Percentiles rank a stretch among this genome's conserved stretches.
phyloP scores from a whole-genome alignment of 2,888 invertebrate genomes.

The Exocentrus adspersus region DNA sequence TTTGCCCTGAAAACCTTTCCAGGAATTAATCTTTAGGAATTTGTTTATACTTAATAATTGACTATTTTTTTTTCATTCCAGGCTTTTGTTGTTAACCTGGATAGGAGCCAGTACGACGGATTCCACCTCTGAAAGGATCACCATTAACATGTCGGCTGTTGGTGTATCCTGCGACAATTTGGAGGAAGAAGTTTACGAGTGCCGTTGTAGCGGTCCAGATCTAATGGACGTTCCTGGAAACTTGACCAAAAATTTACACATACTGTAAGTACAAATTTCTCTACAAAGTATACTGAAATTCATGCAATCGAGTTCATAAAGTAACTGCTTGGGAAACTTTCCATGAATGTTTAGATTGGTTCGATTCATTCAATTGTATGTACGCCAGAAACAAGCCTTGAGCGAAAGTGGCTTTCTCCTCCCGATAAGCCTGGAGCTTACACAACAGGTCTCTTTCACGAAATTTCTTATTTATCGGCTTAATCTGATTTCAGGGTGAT shows the following conservation, averaged over 20 bases:
- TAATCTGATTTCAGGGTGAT: constrained; percentile 56
- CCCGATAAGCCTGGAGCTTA: not conserved
- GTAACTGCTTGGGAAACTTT: too few relatives aligned
- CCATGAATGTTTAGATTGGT: too few relatives aligned
- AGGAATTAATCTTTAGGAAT: too few relatives aligned
- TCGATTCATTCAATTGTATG: not conserved
- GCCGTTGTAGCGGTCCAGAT: constrained; percentile 54
- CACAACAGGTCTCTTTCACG: not conserved
- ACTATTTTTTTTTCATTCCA: not conserved
- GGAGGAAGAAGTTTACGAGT: constrained; percentile 45
- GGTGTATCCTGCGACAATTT: constrained; percentile 50
- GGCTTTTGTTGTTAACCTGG: not conserved
- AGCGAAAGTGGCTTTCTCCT: not conserved
- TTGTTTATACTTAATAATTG: too few relatives aligned
- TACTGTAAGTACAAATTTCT: constrained; percentile 59
- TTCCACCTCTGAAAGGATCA: not conserved
- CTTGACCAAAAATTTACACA: constrained; percentile 49
- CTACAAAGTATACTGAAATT: too few relatives aligned
- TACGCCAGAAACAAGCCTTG: not conserved
- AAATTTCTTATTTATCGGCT: not conserved
- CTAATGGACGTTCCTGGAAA: constrained; percentile 55
- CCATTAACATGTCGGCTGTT: not conserved
- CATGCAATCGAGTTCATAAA: too few relatives aligned
- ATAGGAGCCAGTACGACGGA: not conserved
- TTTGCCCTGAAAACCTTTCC: too few relatives aligned